These are phyloP conservation scores for Eidolon dupreanum DNA, from an alignment of 2,797 vertebrate species.

Conservation along the genomic window DNA sequence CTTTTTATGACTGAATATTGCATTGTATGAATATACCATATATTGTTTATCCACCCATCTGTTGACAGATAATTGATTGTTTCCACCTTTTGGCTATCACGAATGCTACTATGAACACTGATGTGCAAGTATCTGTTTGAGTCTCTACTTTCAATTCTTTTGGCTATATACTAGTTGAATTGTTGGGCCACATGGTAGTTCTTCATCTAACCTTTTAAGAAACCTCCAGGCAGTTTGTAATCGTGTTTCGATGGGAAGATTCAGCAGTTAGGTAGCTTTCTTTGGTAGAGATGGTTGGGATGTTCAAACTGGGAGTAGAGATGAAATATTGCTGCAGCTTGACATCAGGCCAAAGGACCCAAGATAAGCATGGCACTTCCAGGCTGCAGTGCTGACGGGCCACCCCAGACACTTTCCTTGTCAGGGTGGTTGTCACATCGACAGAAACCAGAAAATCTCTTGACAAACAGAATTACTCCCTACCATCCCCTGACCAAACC, in stretches of 20 bases:
- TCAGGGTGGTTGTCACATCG: background rate
- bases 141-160: background rate
- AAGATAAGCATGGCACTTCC: background rate
- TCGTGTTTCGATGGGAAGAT: background rate
- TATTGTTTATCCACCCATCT: background rate
- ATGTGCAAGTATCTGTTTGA: background rate
- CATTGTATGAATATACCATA: background rate
- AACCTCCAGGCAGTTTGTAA: background rate
- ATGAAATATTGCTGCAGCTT: background rate
- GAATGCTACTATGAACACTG: background rate
- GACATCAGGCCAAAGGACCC: background rate
- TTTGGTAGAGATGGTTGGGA: background rate
- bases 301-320: background rate
- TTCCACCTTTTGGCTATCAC: background rate
- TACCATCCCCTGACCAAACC: background rate
- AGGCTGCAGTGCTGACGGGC: background rate
- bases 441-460: conserved; percentile 38
- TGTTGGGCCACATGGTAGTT: background rate
- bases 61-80: background rate
- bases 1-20: background rate
- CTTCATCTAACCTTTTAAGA: background rate
- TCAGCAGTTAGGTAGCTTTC: background rate
- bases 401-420: background rate
- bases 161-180: background rate
- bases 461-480: conserved; percentile 4